Evolutionary conservation across 2,797 vertebrate genomes (phyloP), one percentile per base, ranked within the genome.

Genomic region (Austrolebias charrua): DNA sequence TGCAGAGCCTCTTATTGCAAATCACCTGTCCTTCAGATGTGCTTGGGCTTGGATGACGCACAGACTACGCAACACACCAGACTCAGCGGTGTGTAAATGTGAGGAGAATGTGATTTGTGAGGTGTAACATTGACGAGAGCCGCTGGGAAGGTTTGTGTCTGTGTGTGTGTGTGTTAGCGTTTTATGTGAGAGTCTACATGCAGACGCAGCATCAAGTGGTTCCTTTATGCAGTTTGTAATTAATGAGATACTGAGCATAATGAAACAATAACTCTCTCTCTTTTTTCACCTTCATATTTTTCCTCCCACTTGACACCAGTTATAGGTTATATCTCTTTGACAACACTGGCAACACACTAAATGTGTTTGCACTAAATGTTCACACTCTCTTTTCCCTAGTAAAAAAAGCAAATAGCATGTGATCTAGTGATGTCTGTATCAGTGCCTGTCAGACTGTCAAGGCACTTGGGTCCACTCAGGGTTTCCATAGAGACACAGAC

Each of bases 401-500:
- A 76, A 55, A 63, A 66, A 60, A 67, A 62, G n/a, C 14, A 35
- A 81, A 16, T 28, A 82, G 51, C 28, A 13, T 80, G 83, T 75
- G 74, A 86, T 86, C 86, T 79, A 82, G 80, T 73, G 69, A 77
- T 73, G 68, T 78, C 76, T 82, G 73, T 85, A 86, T 89, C 87
- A 81, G 84, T 63, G 69, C 85, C 82, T 88, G 61, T 28, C 83
- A 85, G 87, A 85, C 90, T 86, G 81, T 71, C 50, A 56, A 87
- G 86, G 76, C 71, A 78, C 85, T 84, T 73, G 55, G 85, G 89
- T 91, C 87, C 87, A 88, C 86, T 86, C 60, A 0, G 80, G 82
- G 89, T 90, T 90, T 88, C 90, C 90, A 90, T 90, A 89, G 90
- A 90, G 89, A 90, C 88, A 75, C 73, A 83, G 81, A 81, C 76